Base-by-base conservation (phyloP, 2,888 invertebrate species). In the Oconnorella tubifera region DNA sequence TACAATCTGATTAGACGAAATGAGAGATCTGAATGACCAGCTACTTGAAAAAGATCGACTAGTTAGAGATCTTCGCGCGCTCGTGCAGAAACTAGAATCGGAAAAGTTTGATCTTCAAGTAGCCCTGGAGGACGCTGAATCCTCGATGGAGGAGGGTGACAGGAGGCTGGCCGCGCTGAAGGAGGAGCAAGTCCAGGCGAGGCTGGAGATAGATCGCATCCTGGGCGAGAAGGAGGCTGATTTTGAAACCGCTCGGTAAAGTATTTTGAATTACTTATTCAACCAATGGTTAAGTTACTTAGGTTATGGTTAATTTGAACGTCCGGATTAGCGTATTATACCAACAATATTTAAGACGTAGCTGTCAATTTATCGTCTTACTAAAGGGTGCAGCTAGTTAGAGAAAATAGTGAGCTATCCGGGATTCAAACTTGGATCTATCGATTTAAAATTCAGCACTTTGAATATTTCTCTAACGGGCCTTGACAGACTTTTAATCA, bases 221-320 rank as follows among this genome's bases (percentile, higher is more conserved):
- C 93, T 99, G 85, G 96, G 96, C 83, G 99, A 99, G 88, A 99
- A 99, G 87, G 99, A 99, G 83, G 99, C 99, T 81, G 99, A 99
- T 86, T 99, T 99, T 88, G 98, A 99, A 84, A 98, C 97, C 86
- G 99, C 98, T 62, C 84, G 85, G 84, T 84, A 66, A 72, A n/a
- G n/a, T 74, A 40, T 48, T 48, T 48, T 19, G n/a, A n/a, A n/a
- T n/a, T n/a, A n/a, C n/a, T n/a, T n/a, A n/a, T n/a, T n/a, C n/a
- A n/a, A n/a, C n/a, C n/a, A n/a, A n/a, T n/a, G n/a, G n/a, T n/a
- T n/a, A n/a, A n/a, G n/a, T n/a, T n/a, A n/a, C n/a, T n/a, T n/a
- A n/a, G n/a, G n/a, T n/a, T n/a, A n/a, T n/a, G n/a, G n/a, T n/a
- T n/a, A n/a, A n/a, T n/a, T n/a, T n/a, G n/a, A n/a, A n/a, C n/a